phyloP scores from a whole-genome alignment of 2,888 invertebrate genomes.

The Stenodera caucasica region DNA sequence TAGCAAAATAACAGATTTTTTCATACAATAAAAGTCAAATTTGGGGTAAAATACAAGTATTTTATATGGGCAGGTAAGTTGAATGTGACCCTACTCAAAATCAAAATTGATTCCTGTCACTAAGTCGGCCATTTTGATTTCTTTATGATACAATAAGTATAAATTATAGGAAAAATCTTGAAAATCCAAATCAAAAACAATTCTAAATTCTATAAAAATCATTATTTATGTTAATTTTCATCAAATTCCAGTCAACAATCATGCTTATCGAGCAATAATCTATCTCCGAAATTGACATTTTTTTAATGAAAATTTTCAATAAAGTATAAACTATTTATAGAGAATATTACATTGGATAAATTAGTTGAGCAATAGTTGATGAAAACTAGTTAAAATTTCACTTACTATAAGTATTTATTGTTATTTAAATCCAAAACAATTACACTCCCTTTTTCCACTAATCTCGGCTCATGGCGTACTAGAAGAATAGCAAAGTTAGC shows the following conservation, averaged over 20 bases:
- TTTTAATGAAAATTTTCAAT: neutral
- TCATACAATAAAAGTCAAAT: neutral
- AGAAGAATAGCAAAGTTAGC: slow-evolving; percentile 16
- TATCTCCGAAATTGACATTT: slow-evolving; percentile 4
- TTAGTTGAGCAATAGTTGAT: neutral
- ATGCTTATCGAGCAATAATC: slow-evolving; percentile 5
- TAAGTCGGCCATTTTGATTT: slow-evolving; percentile 55
- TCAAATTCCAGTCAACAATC: neutral
- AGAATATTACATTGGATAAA: neutral
- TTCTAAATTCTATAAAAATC: neutral
- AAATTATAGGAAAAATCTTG: slow-evolving; percentile 9
- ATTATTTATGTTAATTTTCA: slow-evolving; percentile 13
- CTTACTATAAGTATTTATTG: slow-evolving; percentile 17
- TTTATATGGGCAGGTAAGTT: neutral
- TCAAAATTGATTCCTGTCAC: slow-evolving; percentile 53
- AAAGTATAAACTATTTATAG: neutral
- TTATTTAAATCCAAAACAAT: slow-evolving; percentile 48
- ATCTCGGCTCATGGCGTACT: slow-evolving; percentile 54
- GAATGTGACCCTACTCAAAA: slow-evolving; percentile 40
- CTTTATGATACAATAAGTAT: slow-evolving; percentile 28
- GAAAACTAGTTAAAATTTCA: slow-evolving; percentile 6
- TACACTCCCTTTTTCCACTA: slow-evolving; percentile 51
- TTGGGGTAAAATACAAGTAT: slow-evolving; percentile 1
- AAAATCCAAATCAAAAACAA: neutral
- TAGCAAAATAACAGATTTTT: neutral